A percentile compares a stretch with the other conserved stretches of the same genome.
Evolutionary conservation across 2,888 invertebrate species (phyloP).

Genomic region (Polylopha cassiicola): DNA sequence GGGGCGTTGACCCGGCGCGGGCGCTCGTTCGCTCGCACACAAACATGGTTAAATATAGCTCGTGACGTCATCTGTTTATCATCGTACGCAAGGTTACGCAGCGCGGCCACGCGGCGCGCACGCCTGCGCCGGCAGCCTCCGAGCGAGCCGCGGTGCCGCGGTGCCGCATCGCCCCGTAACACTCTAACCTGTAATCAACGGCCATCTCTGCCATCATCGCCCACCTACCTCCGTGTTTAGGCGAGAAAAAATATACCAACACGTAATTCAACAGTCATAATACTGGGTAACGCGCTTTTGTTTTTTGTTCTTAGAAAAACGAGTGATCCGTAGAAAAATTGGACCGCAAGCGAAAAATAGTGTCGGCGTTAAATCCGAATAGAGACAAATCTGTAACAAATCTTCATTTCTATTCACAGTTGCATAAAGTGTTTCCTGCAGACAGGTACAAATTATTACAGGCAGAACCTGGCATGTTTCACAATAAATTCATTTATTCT

Average conservation of each 20-base stretch:
- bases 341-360: too few species aligned
- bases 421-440: background rate
- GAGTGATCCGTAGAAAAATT: too few species aligned
- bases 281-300: too few species aligned
- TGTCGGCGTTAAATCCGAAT: too few species aligned
- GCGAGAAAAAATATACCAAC: too few species aligned
- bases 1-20: conserved; percentile 61
- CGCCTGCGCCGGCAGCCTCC: conserved; percentile 29
- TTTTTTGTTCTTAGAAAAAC: too few species aligned
- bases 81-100: conserved; percentile 72
- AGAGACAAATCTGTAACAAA: conserved; percentile 1
- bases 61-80: conserved; percentile 74
- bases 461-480: conserved; percentile 1
- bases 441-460: conserved; percentile 11
- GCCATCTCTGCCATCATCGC: too few species aligned
- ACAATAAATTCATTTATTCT: conserved; percentile 8
- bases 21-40: conserved; percentile 49
- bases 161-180: too few species aligned
- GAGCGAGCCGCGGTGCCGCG: too few species aligned
- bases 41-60: conserved; percentile 62
- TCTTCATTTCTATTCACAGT: conserved; percentile 1
- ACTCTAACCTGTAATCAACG: too few species aligned
- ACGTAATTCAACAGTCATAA: too few species aligned
- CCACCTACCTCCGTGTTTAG: too few species aligned
- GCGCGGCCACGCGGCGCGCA: conserved; percentile 40